These are phyloP conservation scores for Drosophila serrata DNA, from an alignment of 1,140 invertebrate genomes.

Conservation along the genomic window DNA sequence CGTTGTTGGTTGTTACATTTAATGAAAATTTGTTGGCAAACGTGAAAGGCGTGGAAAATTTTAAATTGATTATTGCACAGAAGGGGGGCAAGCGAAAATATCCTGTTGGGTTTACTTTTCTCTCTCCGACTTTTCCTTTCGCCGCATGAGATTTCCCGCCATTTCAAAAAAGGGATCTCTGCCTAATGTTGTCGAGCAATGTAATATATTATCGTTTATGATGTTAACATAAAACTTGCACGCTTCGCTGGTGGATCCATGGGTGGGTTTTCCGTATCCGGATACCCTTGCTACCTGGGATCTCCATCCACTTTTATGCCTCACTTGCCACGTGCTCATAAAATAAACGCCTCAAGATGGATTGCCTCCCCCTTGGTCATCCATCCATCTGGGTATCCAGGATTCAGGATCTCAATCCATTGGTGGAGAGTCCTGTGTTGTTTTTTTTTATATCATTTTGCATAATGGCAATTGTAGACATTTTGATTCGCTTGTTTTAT, in stretches of 20 bases:
- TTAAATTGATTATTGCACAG: conserved; percentile 74
- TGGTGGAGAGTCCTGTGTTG: conserved; percentile 7
- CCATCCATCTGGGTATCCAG: conserved; percentile 5
- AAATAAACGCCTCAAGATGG: conserved; percentile 69
- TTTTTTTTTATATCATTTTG: conserved; percentile 57
- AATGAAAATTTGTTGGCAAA: conserved; percentile 76
- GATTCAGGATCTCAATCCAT: conserved; percentile 24
- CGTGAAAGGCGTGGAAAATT: conserved; percentile 73
- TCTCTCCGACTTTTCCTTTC: not conserved
- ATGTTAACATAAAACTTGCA: conserved; percentile 77
- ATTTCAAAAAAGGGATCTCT: conserved; percentile 20
- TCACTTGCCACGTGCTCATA: conserved; percentile 68
- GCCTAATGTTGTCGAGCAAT: conserved; percentile 58
- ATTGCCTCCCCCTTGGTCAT: conserved; percentile 48
- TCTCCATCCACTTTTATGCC: conserved; percentile 67
- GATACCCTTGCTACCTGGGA: conserved; percentile 32
- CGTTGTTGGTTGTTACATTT: conserved; percentile 62
- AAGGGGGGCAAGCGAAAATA: conserved; percentile 23
- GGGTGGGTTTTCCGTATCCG: conserved; percentile 17
- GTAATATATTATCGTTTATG: conserved; percentile 78
- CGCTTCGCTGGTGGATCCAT: conserved; percentile 49
- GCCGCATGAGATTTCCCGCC: conserved; percentile 39
- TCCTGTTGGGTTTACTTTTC: conserved; percentile 27
- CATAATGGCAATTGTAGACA: conserved; percentile 66
- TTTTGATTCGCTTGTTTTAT: conserved; percentile 65